Evolutionary conservation across 2,113 vertebrate genomes (phyloP), one percentile per base, ranked within the genome.

Genomic region (Tragelaphus strepsiceros): DNA sequence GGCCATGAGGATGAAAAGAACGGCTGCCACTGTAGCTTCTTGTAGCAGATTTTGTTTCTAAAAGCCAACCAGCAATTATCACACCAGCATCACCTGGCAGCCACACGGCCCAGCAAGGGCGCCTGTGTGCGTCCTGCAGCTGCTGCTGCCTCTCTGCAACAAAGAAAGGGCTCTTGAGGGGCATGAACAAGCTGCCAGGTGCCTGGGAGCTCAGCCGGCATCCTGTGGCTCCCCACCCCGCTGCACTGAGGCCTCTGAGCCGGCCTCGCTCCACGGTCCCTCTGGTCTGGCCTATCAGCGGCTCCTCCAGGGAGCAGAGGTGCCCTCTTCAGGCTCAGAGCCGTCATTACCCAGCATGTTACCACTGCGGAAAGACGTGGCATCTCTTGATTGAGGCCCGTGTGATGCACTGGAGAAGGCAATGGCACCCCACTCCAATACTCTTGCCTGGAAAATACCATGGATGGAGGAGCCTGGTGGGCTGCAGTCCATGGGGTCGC

Each of bases 11-110:
- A 24, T 49, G 32, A 58, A n/a, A 35, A 35, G 61, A 74, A 51
- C 0, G 0, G 77, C 24, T n/a, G 71, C 11, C 11, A 0, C 30
- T 5, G 46, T 32, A 17, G 87, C 24, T 88, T 94, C 53, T 12
- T 46, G 61, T 39, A 14, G 49, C 14, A 1, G 39, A 54, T 51
- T 87, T 54, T 83, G n/a, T 88, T 90, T 96, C 81, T 58, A 88
- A 87, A 95, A 96, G 62, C 59, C 71, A 97, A 86, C 94, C 84
- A 46, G 94, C 88, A 88, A 95, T 90, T 94, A 90, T 49, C 8
- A 17, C 32, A 10, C 61, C 81, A 77, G 56, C 6, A 2, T 30
- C 56, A 35, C 54, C 83, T 35, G 67, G 39, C 67, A 54, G 94
- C 67, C 24, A 35, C 32, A 30, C 53, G 16, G n/a, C 3, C 71